Evolutionary conservation across 2,113 vertebrate species (phyloP).

Genomic region (Amphiprion ocellaris): DNA sequence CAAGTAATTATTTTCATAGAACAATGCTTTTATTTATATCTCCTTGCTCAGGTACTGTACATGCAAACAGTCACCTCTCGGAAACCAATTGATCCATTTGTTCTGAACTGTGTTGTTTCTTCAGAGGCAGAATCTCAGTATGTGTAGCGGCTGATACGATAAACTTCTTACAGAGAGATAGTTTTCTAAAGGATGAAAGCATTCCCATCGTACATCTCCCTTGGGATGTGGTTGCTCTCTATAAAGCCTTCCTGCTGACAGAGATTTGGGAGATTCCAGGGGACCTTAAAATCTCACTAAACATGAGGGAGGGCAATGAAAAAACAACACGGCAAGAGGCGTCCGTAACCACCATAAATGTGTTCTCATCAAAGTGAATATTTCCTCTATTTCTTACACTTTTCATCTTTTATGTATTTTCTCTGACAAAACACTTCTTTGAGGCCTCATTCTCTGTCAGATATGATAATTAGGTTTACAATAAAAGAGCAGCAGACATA

Average conservation of each 20-base stretch:
- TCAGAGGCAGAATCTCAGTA: neutral
- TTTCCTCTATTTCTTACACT: conserved; percentile 42
- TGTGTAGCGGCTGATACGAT: conserved; percentile 48
- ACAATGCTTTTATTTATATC: conserved; percentile 19
- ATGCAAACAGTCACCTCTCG: conserved; percentile 13
- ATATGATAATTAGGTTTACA: conserved; percentile 75
- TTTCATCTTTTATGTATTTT: conserved; percentile 76
- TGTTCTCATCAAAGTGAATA: conserved; percentile 74
- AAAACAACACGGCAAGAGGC: conserved; percentile 54
- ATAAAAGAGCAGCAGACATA: conserved; percentile 53
- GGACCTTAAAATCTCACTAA: conserved; percentile 61
- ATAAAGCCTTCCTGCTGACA: conserved; percentile 63
- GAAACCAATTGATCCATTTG: neutral
- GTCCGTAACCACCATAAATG: conserved; percentile 55
- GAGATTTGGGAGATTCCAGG: conserved; percentile 71
- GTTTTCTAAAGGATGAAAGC: conserved; percentile 70
- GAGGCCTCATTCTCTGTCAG: conserved; percentile 53
- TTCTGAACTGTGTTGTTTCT: neutral
- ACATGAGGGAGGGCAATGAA: conserved; percentile 58
- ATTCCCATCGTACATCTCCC: conserved; percentile 57
- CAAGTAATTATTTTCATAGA: conserved; percentile 35
- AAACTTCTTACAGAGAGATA: conserved; percentile 31
- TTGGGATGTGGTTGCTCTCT: conserved; percentile 62
- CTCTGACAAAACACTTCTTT: conserved; percentile 59
- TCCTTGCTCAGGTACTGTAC: neutral